Evolutionary conservation across 2,888 invertebrate species (phyloP).

Genomic region (Bellardia bayeri): DNA sequence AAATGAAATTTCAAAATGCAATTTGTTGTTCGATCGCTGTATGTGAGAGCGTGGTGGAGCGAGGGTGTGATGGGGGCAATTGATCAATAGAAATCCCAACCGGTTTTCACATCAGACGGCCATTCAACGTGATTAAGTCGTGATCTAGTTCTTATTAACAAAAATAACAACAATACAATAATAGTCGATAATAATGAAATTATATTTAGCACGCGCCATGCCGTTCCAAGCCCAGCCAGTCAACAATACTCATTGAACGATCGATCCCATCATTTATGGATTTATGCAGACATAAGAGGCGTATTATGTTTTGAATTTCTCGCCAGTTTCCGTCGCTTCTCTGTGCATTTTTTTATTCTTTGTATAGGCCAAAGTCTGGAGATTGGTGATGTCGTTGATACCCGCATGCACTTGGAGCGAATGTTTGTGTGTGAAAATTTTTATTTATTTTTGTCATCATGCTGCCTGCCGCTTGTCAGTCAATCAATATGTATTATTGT

Average conservation of each 20-base stretch:
- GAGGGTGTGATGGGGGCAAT: neutral
- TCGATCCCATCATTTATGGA: slow-evolving; percentile 34
- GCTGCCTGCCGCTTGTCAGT: neutral
- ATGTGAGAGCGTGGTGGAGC: neutral
- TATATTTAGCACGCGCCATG: slow-evolving; percentile 79
- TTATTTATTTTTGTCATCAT: slow-evolving; percentile 27
- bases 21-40: neutral
- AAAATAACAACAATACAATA: slow-evolving; percentile 78
- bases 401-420: neutral
- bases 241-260: slow-evolving; percentile 47
- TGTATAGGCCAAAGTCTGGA: slow-evolving; percentile 50
- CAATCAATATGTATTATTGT: slow-evolving; percentile 3
- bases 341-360: neutral
- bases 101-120: slow-evolving; percentile 48
- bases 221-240: slow-evolving; percentile 44
- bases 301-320: neutral
- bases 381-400: slow-evolving; percentile 23
- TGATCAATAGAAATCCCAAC: slow-evolving; percentile 36
- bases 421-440: neutral
- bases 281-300: slow-evolving; percentile 41
- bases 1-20: neutral
- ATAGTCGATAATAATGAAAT: slow-evolving; percentile 74
- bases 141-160: slow-evolving; percentile 80
- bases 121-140: slow-evolving; percentile 74
- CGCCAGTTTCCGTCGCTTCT: neutral